A percentile compares a stretch with the other conserved stretches of the same genome.
These are phyloP conservation scores for Hypanus sabinus DNA, from an alignment of 2,113 vertebrate species.

Conservation along the genomic window DNA sequence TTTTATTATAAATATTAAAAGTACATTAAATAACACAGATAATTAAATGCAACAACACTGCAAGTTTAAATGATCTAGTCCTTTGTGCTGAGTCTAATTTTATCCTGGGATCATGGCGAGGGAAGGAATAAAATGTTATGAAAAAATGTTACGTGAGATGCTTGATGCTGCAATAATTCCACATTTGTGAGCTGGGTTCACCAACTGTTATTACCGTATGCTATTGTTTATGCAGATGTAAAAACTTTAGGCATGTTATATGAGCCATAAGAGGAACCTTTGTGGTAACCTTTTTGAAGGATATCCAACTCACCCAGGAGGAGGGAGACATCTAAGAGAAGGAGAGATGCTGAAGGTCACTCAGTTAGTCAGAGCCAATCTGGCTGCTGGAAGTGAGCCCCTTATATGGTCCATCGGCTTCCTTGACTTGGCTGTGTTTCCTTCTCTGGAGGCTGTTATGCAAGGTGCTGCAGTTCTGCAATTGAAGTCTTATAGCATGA, in stretches of 20 bases:
- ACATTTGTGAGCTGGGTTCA: constrained; percentile 4
- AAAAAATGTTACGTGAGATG: constrained; percentile 36
- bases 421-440: not conserved
- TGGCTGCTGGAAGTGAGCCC: not conserved
- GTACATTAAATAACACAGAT: constrained; percentile 32
- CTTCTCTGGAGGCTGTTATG: not conserved
- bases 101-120: not conserved
- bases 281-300: constrained; percentile 10
- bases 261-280: constrained; percentile 30
- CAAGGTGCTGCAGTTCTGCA: not conserved
- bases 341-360: not conserved
- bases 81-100: constrained; percentile 1
- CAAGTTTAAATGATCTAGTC: constrained; percentile 19
- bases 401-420: not conserved
- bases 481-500: not conserved
- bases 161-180: constrained; percentile 28
- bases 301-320: not conserved
- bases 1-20: constrained; percentile 38
- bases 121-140: constrained; percentile 26
- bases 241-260: constrained; percentile 33
- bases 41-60: not conserved
- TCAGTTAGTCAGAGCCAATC: not conserved
- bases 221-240: constrained; percentile 35
- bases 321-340: not conserved
- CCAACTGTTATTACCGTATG: not conserved